A percentile compares a stretch with the other conserved stretches of the same genome.
These are phyloP conservation scores for Python bivittatus DNA, from an alignment of 2,113 vertebrate species.

Conservation along the genomic window DNA sequence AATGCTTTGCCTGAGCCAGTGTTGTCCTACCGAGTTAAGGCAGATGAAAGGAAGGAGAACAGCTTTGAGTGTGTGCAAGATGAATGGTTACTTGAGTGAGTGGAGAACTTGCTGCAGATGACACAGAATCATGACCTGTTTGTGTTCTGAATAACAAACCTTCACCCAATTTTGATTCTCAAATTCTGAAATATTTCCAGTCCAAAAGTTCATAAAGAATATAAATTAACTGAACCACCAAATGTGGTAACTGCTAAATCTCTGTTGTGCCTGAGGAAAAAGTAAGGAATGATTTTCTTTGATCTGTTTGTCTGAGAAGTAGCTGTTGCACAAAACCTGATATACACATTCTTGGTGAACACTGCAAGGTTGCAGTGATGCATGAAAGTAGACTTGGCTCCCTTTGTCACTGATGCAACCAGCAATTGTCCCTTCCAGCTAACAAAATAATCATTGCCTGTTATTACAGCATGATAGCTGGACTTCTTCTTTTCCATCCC, in stretches of 20 bases:
- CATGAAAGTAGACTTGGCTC: background rate
- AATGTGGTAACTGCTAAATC: background rate
- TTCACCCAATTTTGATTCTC: background rate
- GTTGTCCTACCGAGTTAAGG: background rate
- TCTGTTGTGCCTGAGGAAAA: background rate
- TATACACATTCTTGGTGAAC: background rate
- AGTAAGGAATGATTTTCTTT: background rate
- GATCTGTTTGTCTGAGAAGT: background rate
- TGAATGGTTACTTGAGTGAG: background rate
- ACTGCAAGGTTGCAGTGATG: background rate
- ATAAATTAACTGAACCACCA: background rate
- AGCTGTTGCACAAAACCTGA: background rate
- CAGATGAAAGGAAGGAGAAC: background rate
- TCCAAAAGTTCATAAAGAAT: background rate
- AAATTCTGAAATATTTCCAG: background rate
- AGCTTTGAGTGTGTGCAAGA: background rate
- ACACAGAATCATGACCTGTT: background rate
- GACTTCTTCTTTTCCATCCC: background rate
- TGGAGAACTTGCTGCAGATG: background rate
- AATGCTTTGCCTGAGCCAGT: background rate
- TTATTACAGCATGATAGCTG: background rate
- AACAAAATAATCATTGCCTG: background rate
- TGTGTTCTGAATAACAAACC: background rate
- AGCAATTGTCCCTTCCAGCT: background rate
- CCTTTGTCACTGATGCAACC: background rate